Evolutionary conservation across 2,888 invertebrate species (phyloP).

Genomic region (Beris chalybata): DNA sequence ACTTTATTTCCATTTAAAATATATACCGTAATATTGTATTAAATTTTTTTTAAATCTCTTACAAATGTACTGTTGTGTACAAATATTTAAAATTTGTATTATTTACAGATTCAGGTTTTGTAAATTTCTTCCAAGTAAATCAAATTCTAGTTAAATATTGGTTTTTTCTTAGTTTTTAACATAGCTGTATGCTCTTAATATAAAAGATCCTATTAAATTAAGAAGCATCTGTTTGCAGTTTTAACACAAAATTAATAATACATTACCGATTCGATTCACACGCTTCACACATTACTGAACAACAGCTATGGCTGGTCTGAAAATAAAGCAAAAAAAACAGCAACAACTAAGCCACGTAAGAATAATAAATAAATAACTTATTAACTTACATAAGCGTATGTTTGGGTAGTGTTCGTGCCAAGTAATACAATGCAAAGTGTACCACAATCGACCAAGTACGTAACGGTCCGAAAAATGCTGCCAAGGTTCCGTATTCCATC

Average conservation of each 20-base stretch:
- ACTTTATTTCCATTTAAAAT: too few relatives aligned
- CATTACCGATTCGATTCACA: neutral
- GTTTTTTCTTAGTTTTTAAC: neutral
- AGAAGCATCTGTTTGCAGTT: neutral
- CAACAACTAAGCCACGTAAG: neutral
- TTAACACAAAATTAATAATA: neutral
- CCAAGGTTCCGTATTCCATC: conserved; percentile 77
- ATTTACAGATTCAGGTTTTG: too few relatives aligned
- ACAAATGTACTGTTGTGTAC: too few relatives aligned
- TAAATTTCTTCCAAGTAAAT: too few relatives aligned
- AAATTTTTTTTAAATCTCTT: too few relatives aligned
- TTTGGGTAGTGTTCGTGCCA: conserved; percentile 36
- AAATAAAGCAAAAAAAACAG: neutral
- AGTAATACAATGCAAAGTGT: conserved; percentile 68
- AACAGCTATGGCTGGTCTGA: conserved; percentile 1
- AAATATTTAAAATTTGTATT: too few relatives aligned
- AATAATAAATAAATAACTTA: conserved; percentile 5
- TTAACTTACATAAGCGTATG: conserved; percentile 37
- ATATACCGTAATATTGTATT: too few relatives aligned
- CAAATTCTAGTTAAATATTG: too few relatives aligned
- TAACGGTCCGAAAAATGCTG: conserved; percentile 75
- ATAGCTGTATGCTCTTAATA: neutral
- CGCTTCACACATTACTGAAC: neutral
- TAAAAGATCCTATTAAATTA: neutral
- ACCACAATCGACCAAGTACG: conserved; percentile 78